Evolutionary conservation across 2,113 vertebrate species (phyloP).

Genomic region (Pseudolaguvia tuberculata): DNA sequence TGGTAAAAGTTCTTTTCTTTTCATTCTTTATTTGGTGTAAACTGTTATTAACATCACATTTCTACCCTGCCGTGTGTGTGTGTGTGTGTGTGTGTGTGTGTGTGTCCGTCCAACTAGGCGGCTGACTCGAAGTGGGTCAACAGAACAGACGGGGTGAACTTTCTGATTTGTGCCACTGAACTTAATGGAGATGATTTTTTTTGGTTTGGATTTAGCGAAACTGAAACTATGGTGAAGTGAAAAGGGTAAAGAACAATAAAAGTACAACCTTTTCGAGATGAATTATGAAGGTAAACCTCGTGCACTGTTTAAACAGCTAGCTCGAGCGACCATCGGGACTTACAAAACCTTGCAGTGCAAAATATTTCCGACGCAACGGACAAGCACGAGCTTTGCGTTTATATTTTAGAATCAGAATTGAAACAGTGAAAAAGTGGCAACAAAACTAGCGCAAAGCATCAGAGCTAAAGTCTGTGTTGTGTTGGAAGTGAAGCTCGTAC

Average conservation of each 20-base stretch:
- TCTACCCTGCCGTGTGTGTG: not conserved
- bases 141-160: not conserved
- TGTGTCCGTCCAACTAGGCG: too few species aligned
- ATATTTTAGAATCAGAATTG: not conserved
- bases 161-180: not conserved
- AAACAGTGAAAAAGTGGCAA: not conserved
- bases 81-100: too few species aligned
- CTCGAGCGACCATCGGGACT: not conserved
- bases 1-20: not conserved
- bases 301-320: slow-evolving; percentile 4
- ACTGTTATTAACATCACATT: not conserved
- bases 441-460: not conserved
- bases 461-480: not conserved
- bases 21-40: not conserved
- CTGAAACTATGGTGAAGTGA: not conserved
- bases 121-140: not conserved
- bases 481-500: not conserved
- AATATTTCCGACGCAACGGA: not conserved
- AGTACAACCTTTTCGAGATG: not conserved
- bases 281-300: not conserved
- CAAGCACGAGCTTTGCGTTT: not conserved
- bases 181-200: too few species aligned
- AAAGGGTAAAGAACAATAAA: not conserved
- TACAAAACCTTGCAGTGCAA: not conserved
- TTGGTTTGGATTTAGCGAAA: too few species aligned